Evolutionary conservation across 2,888 invertebrate species (phyloP).

Genomic region (Eupithecia subfuscata): DNA sequence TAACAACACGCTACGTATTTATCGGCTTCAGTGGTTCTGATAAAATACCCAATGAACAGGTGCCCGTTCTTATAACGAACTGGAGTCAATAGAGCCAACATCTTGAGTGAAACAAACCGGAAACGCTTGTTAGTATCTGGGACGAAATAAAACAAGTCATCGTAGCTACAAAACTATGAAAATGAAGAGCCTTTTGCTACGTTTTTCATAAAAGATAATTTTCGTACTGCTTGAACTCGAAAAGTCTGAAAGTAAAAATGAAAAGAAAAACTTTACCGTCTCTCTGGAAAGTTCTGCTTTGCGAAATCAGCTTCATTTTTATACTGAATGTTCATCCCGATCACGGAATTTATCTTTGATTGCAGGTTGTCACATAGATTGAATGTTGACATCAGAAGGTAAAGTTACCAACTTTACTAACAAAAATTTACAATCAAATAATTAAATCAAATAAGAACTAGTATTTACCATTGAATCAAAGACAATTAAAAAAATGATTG

Average conservation of each 20-base stretch:
- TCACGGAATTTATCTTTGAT: constrained; percentile 22
- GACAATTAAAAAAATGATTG: too few species aligned
- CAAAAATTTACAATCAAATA: too few species aligned
- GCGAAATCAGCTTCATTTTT: constrained; percentile 14
- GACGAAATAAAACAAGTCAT: constrained; percentile 20
- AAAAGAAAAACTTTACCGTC: constrained; percentile 14
- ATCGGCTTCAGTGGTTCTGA: constrained; percentile 1
- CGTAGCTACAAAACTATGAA: constrained; percentile 5
- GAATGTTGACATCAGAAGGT: neutral
- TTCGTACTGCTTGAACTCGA: neutral
- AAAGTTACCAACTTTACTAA: neutral
- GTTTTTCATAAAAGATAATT: neutral
- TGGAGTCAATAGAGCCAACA: constrained; percentile 34
- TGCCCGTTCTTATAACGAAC: constrained; percentile 39
- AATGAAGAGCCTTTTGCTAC: constrained; percentile 1
- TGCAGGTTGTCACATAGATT: constrained; percentile 16
- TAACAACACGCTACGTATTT: neutral
- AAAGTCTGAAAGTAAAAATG: constrained; percentile 6
- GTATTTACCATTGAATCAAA: too few species aligned
- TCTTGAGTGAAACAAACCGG: constrained; percentile 46
- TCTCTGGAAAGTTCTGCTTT: constrained; percentile 9
- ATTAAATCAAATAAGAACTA: too few species aligned
- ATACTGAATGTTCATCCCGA: constrained; percentile 20
- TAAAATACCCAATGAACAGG: constrained; percentile 1
- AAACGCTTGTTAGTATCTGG: constrained; percentile 45